Evolutionary conservation across 2,797 vertebrate species (phyloP).

Genomic region (Eutrigla gurnardus): DNA sequence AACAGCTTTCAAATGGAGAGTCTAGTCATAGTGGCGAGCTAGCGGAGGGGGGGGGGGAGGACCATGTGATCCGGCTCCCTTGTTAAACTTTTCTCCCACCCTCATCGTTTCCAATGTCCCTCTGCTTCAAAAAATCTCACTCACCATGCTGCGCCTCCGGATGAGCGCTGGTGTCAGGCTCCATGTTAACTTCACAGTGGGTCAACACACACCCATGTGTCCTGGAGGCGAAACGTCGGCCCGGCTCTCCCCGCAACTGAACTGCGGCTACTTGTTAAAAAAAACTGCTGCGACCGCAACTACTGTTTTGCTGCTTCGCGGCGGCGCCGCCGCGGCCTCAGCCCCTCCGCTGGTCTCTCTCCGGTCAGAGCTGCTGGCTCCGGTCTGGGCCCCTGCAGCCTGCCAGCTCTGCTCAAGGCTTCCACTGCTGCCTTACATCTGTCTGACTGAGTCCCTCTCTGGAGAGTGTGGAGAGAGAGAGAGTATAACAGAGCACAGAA

Average conservation of each 20-base stretch:
- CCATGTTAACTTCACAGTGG: slow-evolving; percentile 86
- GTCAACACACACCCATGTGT: slow-evolving; percentile 65
- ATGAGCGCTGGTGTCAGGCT: slow-evolving; percentile 86
- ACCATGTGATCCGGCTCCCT: slow-evolving; percentile 47
- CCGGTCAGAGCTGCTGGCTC: slow-evolving; percentile 67
- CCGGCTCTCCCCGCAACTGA: slow-evolving; percentile 14
- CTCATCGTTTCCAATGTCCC: slow-evolving; percentile 18
- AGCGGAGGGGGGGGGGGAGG: slow-evolving; percentile 28
- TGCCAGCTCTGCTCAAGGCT: slow-evolving; percentile 81
- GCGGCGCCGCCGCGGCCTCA: slow-evolving; percentile 8
- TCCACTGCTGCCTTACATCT: slow-evolving; percentile 89
- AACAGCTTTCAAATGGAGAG: slow-evolving; percentile 54
- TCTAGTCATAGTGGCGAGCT: slow-evolving; percentile 29
- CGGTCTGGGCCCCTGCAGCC: slow-evolving; percentile 72
- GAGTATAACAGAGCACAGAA: slow-evolving; percentile 33
- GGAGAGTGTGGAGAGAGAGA: slow-evolving; percentile 60
- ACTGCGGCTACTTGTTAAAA: not conserved
- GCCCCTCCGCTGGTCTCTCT: slow-evolving; percentile 15
- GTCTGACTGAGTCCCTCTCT: slow-evolving; percentile 85
- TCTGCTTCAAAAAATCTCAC: slow-evolving; percentile 54
- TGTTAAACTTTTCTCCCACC: slow-evolving; percentile 33
- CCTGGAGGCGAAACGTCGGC: slow-evolving; percentile 13
- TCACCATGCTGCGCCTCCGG: slow-evolving; percentile 90
- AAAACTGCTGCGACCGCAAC: slow-evolving; percentile 18
- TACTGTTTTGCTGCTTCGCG: slow-evolving; percentile 16